Percentiles rank a stretch among this genome's conserved stretches.
Conservation (phyloP, 2,797 vertebrate species). For the Erithacus rubecula region DNA sequence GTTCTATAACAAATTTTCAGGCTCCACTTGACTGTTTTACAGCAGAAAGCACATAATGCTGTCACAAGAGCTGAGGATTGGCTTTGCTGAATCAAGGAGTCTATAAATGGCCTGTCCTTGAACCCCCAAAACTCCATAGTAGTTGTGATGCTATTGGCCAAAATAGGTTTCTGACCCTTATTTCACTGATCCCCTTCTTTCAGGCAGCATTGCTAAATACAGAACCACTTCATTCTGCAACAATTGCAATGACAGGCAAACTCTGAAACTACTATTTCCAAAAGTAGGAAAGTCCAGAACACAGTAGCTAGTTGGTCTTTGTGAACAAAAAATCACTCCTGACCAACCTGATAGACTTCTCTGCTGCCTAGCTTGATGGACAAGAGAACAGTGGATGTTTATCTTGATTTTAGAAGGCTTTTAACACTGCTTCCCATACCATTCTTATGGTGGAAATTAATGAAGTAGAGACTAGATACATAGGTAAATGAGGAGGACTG, state of each 20-base stretch:
- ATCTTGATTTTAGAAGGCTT: background rate
- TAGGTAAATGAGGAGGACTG: background rate
- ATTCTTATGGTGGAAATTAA: background rate
- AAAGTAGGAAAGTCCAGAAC: background rate
- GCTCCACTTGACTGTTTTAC: background rate
- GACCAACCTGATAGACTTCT: background rate
- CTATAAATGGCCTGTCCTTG: background rate
- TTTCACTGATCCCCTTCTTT: background rate
- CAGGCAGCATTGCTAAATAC: background rate
- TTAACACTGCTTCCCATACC: background rate
- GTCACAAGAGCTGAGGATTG: background rate
- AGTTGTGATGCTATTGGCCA: background rate
- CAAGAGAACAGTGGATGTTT: background rate
- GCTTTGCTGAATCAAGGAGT: background rate
- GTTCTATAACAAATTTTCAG: background rate
- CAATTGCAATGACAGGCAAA: background rate
- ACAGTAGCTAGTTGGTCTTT: background rate
- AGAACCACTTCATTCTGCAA: background rate
- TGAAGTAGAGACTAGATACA: background rate
- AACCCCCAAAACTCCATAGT: rapidly evolving
- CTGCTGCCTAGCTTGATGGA: background rate
- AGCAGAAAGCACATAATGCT: background rate
- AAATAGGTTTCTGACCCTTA: background rate
- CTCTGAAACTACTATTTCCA: background rate
- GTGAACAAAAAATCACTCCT: background rate